Evolutionary conservation across 1,140 invertebrate genomes (phyloP).

Genomic region (Cyclina sinensis): DNA sequence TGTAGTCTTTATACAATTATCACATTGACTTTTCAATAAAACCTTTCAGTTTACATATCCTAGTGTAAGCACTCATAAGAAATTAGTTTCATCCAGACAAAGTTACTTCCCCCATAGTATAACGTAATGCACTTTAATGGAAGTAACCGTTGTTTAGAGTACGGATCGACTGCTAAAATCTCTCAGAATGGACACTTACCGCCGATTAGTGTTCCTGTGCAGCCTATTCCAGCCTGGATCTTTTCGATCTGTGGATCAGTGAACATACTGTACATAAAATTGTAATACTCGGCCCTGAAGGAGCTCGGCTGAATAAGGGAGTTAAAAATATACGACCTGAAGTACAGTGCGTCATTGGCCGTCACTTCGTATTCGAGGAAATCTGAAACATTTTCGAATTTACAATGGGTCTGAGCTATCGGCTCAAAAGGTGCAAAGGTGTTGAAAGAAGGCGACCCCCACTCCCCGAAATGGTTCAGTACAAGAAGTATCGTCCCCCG

Average conservation of each 20-base stretch:
- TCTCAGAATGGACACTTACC: background rate
- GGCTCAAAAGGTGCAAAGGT: conserved; percentile 36
- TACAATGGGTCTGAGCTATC: background rate
- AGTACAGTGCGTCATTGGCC: background rate
- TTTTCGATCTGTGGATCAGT: background rate
- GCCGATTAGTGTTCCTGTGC: conserved; percentile 52
- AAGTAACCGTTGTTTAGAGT: too few species aligned
- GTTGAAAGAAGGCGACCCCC: conserved; percentile 16
- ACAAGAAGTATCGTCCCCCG: background rate
- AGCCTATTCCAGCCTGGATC: background rate
- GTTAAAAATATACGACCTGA: conserved; percentile 24
- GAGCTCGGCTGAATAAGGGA: conserved; percentile 12
- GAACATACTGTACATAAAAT: conserved; percentile 7
- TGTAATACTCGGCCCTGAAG: conserved; percentile 23
- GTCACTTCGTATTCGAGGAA: conserved; percentile 64
- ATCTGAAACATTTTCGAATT: conserved; percentile 2
- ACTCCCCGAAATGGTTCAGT: conserved; percentile 61
- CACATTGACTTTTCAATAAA: too few species aligned
- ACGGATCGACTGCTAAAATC: too few species aligned
- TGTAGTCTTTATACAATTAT: too few species aligned
- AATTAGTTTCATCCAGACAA: too few species aligned
- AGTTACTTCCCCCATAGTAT: too few species aligned
- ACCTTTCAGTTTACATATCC: too few species aligned
- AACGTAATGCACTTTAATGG: too few species aligned
- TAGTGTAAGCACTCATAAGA: too few species aligned